Percentiles rank a stretch among this genome's conserved stretches.
phyloP scores from a whole-genome alignment of 2,797 vertebrate genomes.

The Hirundo rustica region DNA sequence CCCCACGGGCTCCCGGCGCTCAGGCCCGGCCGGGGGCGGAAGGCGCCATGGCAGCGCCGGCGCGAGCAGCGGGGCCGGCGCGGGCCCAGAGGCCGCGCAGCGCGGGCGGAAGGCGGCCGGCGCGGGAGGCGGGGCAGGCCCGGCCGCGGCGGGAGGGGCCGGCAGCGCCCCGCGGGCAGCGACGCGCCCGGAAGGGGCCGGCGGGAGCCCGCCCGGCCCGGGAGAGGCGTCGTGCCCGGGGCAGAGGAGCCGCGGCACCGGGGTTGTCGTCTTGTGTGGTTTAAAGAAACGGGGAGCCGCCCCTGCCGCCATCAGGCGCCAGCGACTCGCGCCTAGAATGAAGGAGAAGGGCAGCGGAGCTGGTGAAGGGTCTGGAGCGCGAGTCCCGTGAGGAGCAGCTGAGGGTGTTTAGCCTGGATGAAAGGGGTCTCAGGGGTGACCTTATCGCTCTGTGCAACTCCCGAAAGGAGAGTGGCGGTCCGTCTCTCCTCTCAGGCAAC shows the following conservation, averaged over 20 bases:
- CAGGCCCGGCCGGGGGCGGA: background rate
- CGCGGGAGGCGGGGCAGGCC: background rate
- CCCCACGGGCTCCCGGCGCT: background rate
- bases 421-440: background rate
- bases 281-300: background rate
- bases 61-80: background rate
- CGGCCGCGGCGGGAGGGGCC: too few species aligned
- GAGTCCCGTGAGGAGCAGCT: background rate
- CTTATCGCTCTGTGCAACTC: background rate
- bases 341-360: background rate
- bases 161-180: background rate
- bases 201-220: background rate
- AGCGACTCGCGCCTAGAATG: background rate
- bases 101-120: background rate
- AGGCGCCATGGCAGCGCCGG: slow-evolving; percentile 8
- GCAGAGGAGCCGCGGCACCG: fast-evolving
- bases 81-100: slow-evolving; percentile 20
- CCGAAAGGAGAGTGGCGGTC: background rate
- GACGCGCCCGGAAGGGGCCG: background rate
- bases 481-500: too few species aligned
- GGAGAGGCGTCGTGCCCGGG: background rate
- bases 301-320: background rate
- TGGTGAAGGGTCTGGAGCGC: background rate
- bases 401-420: background rate
- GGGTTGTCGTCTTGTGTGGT: fast-evolving